These are phyloP conservation scores for Abrostola tripartita DNA, from an alignment of 2,888 invertebrate species.

Conservation along the genomic window DNA sequence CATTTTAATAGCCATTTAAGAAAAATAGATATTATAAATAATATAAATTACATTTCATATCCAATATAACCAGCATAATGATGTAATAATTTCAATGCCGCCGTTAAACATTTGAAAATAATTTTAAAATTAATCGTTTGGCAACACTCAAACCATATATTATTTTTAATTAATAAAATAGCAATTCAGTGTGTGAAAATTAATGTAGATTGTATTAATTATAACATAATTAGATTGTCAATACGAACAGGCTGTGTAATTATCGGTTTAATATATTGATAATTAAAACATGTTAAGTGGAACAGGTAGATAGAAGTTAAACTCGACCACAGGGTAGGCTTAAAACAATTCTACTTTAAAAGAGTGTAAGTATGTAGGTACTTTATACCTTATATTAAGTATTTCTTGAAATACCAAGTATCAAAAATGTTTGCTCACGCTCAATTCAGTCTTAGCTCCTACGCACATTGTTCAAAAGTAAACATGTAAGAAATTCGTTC, in stretches of 20 bases:
- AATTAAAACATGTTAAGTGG: background rate
- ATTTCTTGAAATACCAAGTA: constrained; percentile 49
- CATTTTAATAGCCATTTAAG: background rate
- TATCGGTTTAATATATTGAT: constrained; percentile 4
- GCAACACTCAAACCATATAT: constrained; percentile 4
- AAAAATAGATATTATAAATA: constrained; percentile 1
- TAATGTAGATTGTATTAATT: constrained; percentile 20
- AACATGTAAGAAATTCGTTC: constrained; percentile 79
- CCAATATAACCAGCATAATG: constrained; percentile 17
- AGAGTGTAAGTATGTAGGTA: no score
- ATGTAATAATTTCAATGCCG: background rate
- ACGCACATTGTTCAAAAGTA: constrained; percentile 79
- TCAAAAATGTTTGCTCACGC: constrained; percentile 59
- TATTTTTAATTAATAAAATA: constrained; percentile 14
- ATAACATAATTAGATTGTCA: constrained; percentile 12
- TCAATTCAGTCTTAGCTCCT: constrained; percentile 71
- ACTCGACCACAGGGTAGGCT: no score
- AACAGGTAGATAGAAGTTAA: background rate
- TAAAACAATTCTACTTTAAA: no score
- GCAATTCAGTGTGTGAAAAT: constrained; percentile 25
- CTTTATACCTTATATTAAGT: background rate
- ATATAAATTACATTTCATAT: constrained; percentile 6
- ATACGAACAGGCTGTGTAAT: background rate
- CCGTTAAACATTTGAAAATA: constrained; percentile 3
- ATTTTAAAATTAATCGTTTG: constrained; percentile 3